Evolutionary conservation across 1,140 invertebrate genomes (phyloP), one percentile per base, ranked within the genome.

Genomic region (Tetragnatha versicolor): DNA sequence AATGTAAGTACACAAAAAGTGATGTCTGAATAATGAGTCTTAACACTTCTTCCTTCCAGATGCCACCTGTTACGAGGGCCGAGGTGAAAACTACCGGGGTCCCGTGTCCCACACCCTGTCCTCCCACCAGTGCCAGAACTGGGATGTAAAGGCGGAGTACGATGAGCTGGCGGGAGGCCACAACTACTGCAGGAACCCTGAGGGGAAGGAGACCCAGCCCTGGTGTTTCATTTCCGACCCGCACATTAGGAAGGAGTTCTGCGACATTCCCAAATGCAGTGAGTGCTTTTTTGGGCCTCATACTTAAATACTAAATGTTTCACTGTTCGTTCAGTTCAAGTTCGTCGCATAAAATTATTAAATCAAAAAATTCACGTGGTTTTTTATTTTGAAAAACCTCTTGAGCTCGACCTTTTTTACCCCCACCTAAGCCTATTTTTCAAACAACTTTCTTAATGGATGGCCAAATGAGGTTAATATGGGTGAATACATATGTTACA

Each of bases 141-240:
- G 96, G 96, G 91, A 90, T 25, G 90, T 51, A 81, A 89, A 92
- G 17, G 89, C 91, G 1, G 91, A 94, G 63, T 91, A 92, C 85
- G 92, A 92, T 0, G 94, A 96, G 85, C 87, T 98, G 27, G 90
- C 92, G 29, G 93, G 92, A 20, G 91, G 92, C 27, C 95, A 97
- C 84, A 95, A 93, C 82, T 96, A 92, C 84, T 99, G 97, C 85
- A 89, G 95, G 77, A 99, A 99, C 87, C 96, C 96, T 17, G 93
- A 91, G 45, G 90, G 90, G 35, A 86, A 89, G 0, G 91, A 94
- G 84, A 84, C 85, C 0, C 90, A 92, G 81, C 97, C 97, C 0
- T 99, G 96, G 94, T 99, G 97, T 87, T 95, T 93, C 82, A 88
- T 87, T 17, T 81, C 83, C 9, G 85, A 84, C n/a, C 82, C 85